Percentiles rank a stretch among this genome's conserved stretches.
Evolutionary conservation across 2,797 vertebrate genomes (phyloP).

Genomic region (Pteronotus mesoamericanus): DNA sequence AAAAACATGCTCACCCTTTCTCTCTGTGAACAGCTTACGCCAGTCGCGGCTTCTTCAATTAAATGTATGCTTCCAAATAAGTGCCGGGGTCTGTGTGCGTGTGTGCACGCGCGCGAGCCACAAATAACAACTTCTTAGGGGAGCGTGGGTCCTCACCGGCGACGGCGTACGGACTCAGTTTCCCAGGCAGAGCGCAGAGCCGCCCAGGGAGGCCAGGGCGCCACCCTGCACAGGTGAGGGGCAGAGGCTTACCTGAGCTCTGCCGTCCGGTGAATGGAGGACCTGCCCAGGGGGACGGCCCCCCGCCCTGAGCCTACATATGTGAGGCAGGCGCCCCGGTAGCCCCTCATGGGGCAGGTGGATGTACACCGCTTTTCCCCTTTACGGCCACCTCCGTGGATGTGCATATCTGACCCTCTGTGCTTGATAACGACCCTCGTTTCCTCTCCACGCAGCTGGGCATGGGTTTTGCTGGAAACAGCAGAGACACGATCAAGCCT

Average conservation of each 20-base stretch:
- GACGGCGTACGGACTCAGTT: conserved; percentile 21
- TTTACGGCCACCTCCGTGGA: neutral
- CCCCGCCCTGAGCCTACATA: too few relatives aligned
- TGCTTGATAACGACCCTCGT: neutral
- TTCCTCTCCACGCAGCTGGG: neutral
- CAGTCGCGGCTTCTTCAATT: neutral
- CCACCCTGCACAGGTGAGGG: too few relatives aligned
- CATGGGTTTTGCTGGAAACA: neutral
- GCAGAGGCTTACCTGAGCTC: too few relatives aligned
- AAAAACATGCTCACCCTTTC: neutral
- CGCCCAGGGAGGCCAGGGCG: too few relatives aligned
- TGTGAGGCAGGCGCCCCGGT: too few relatives aligned
- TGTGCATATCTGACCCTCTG: neutral
- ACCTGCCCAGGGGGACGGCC: too few relatives aligned
- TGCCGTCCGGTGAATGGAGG: too few relatives aligned
- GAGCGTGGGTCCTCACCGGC: rapidly evolving
- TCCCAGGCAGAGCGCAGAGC: neutral
- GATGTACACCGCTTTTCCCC: too few relatives aligned
- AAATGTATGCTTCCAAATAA: neutral
- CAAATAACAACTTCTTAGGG: neutral
- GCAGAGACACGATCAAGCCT: conserved; percentile 29
- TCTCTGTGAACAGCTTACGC: too few relatives aligned
- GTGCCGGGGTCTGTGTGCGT: neutral
- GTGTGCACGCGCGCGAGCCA: rapidly evolving
- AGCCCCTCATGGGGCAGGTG: too few relatives aligned